Evolutionary conservation across 2,888 invertebrate genomes (phyloP).

Genomic region (Imbricaverruca yamaguchii): DNA sequence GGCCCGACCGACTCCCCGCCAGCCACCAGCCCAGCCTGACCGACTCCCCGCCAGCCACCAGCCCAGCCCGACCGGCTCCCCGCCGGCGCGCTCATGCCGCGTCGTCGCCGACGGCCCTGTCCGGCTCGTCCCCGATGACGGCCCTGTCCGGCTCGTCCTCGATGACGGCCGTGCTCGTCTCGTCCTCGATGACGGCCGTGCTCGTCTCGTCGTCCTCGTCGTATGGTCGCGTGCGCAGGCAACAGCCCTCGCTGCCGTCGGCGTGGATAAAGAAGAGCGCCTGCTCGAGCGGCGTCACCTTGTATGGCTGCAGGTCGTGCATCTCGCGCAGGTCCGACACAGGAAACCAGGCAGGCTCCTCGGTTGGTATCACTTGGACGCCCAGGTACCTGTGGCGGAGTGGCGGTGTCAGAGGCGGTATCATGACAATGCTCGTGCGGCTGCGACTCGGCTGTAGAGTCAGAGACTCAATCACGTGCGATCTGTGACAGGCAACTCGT

Average conservation of each 20-base stretch:
- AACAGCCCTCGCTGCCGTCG: not conserved
- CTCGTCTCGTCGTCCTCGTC: not conserved
- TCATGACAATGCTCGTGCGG: no score
- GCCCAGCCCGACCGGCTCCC: no score
- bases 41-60: no score
- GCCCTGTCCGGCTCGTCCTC: not conserved
- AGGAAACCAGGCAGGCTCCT: constrained; percentile 88
- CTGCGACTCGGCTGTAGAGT: no score
- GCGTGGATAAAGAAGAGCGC: constrained; percentile 69
- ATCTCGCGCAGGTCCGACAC: constrained; percentile 79
- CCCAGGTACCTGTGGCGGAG: constrained; percentile 60
- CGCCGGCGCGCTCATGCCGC: no score
- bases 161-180: not conserved
- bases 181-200: not conserved
- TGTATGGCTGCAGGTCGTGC: constrained; percentile 77
- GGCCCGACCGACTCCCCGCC: no score
- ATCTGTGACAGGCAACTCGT: no score
- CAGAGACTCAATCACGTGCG: no score
- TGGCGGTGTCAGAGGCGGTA: constrained; percentile 29
- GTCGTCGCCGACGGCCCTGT: no score
- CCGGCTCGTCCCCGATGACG: no score
- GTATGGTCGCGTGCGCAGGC: not conserved
- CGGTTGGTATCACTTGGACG: constrained; percentile 71
- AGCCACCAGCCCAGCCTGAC: no score
- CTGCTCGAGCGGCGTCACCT: constrained; percentile 47